These are phyloP conservation scores for Labeo calbasu DNA, from an alignment of 2,797 vertebrate genomes.

Conservation along the genomic window DNA sequence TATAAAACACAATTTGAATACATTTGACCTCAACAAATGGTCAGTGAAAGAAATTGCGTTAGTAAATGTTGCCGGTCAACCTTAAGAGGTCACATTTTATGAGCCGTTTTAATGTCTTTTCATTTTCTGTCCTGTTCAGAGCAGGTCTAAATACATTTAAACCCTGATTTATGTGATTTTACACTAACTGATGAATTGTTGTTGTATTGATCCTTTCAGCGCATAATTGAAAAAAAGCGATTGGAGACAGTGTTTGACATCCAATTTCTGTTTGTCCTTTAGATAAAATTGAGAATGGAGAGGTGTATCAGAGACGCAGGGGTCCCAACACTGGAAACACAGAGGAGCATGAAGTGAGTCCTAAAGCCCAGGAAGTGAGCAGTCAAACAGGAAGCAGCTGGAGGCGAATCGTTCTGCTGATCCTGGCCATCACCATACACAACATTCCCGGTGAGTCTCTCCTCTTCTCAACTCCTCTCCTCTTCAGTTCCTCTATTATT, in stretches of 20 bases:
- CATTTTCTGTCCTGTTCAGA: neutral
- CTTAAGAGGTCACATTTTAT: neutral
- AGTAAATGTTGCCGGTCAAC: neutral
- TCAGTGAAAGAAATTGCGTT: neutral
- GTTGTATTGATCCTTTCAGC: neutral
- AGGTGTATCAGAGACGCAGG: constrained; percentile 86
- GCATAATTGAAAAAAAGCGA: neutral
- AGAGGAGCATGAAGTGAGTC: constrained; percentile 53
- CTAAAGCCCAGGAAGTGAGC: constrained; percentile 59
- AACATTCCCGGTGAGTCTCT: constrained; percentile 89
- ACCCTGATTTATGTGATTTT: neutral
- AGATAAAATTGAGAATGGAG: constrained; percentile 92
- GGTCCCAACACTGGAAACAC: constrained; percentile 36
- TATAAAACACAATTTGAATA: neutral
- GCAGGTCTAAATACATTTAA: neutral
- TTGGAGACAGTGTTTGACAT: neutral
- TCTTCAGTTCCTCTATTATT: neutral
- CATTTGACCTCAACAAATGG: neutral
- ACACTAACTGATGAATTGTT: neutral
- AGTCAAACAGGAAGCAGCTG: constrained; percentile 79
- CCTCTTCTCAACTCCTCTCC: neutral
- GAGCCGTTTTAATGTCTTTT: neutral
- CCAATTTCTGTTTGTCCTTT: constrained; percentile 17
- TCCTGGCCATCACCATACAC: constrained; percentile 95
- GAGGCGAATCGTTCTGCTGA: constrained; percentile 88